These are phyloP conservation scores for Gallinago paraguaiae DNA, from an alignment of 2,113 vertebrate species.

Conservation along the genomic window DNA sequence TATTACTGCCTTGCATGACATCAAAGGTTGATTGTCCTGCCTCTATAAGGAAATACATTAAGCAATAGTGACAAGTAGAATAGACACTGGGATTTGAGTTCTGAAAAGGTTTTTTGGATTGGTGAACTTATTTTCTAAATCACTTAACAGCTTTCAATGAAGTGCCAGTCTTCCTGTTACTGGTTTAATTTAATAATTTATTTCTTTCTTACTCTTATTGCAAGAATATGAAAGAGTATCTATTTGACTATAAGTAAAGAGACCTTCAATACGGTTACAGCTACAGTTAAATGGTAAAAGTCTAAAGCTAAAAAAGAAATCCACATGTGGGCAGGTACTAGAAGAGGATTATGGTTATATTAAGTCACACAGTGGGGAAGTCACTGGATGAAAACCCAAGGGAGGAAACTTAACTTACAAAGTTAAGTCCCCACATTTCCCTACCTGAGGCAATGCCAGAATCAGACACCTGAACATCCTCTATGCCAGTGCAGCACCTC, in stretches of 20 bases:
- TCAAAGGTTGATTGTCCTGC: background rate
- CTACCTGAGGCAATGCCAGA: background rate
- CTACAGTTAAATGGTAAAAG: background rate
- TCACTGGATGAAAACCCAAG: background rate
- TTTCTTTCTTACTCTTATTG: background rate
- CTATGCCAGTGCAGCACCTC: background rate
- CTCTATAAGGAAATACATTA: background rate
- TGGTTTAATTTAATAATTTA: background rate
- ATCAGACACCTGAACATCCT: background rate
- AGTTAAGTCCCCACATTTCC: background rate
- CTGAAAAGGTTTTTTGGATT: background rate
- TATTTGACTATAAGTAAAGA: background rate
- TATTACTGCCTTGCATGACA: background rate
- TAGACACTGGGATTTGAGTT: background rate
- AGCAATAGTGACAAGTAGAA: background rate
- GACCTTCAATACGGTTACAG: background rate
- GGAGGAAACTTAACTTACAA: background rate
- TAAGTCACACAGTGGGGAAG: background rate
- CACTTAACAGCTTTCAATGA: background rate
- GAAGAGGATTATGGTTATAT: background rate
- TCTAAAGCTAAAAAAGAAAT: background rate
- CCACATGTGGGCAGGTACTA: background rate
- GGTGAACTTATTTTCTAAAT: background rate
- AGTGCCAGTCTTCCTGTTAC: background rate
- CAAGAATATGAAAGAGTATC: background rate